Conservation (phyloP, 2,797 vertebrate genomes). For the Sebastes jordani region DNA sequence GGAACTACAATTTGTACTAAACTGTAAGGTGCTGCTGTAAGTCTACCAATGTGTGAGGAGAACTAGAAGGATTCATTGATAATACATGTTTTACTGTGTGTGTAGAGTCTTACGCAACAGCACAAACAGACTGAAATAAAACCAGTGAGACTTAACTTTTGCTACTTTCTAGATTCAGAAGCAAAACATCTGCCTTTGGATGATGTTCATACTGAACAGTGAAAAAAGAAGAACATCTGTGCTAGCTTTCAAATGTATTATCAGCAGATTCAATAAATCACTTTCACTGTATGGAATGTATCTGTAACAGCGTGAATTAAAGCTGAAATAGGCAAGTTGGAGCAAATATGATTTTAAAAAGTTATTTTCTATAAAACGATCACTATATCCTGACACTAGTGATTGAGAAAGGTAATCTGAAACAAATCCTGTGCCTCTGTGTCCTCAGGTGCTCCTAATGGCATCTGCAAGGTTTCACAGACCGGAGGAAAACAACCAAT, state of each 20-base stretch:
- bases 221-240: background rate
- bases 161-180: constrained; percentile 8
- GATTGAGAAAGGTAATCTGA: too few species aligned
- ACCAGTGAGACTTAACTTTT: background rate
- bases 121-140: background rate
- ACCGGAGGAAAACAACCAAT: too few species aligned
- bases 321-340: too few species aligned
- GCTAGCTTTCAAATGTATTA: background rate
- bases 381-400: too few species aligned
- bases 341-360: too few species aligned
- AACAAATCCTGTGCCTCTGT: too few species aligned
- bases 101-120: background rate
- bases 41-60: background rate
- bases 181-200: background rate
- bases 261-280: constrained; percentile 16
- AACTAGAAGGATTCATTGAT: background rate
- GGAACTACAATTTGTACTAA: background rate
- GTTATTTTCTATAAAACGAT: too few species aligned
- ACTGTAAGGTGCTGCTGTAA: background rate
- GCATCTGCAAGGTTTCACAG: too few species aligned
- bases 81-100: background rate
- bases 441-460: too few species aligned
- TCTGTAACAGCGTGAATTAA: background rate
- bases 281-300: background rate
- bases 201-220: background rate